Evolutionary conservation across 2,113 vertebrate genomes (phyloP).

Genomic region (Thinocorus orbignyianus): DNA sequence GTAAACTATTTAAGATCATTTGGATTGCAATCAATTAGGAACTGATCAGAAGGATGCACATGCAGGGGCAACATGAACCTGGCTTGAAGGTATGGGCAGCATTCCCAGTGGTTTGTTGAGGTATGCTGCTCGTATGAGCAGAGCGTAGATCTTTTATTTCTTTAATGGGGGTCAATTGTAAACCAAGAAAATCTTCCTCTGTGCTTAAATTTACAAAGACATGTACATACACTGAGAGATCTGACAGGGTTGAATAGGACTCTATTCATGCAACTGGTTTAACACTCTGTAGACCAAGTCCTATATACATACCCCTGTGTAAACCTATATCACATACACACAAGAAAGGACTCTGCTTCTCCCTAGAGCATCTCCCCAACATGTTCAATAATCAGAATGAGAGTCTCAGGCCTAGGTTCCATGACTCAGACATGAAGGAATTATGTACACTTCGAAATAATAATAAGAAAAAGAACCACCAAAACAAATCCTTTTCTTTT

Average conservation of each 20-base stretch:
- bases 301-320: fast-evolving
- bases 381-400: background rate
- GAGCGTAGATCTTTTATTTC: background rate
- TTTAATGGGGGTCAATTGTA: background rate
- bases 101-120: background rate
- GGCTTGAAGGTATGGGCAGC: background rate
- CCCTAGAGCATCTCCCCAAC: background rate
- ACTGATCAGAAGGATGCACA: background rate
- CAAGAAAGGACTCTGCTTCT: background rate
- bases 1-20: background rate
- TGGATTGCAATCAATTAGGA: background rate
- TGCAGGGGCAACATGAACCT: background rate
- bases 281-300: background rate
- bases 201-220: background rate
- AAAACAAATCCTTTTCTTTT: background rate
- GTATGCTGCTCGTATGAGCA: fast-evolving
- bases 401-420: background rate
- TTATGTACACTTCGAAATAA: background rate
- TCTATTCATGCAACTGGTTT: background rate
- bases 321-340: background rate
- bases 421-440: background rate
- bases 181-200: background rate
- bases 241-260: background rate
- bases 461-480: background rate
- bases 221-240: background rate